Base-by-base conservation (phyloP, 2,888 invertebrate genomes). In the Argyresthia goedartella region DNA sequence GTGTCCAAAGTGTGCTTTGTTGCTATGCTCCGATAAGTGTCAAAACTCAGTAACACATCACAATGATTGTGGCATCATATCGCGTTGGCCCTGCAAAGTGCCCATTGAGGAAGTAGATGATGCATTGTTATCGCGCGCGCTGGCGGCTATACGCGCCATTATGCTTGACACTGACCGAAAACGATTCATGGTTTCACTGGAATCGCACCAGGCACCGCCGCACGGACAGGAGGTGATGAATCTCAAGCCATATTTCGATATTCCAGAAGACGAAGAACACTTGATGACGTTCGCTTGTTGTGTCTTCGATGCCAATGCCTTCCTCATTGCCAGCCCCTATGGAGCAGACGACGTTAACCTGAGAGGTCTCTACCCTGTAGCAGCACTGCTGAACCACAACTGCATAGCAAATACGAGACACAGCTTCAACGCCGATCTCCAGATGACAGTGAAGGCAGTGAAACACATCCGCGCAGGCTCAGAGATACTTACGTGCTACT, bases 341-440 rank as follows among this genome's bases (percentile, higher is more conserved):
- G 82, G 75, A 55, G 81, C 76, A 57, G 87, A 72, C 60, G 86
- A 81, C 62, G 77, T 81, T 62, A 88, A 87, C 62, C 69, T 88
- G 56, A 84, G 91, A 56, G 93, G 91, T 10, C 71, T 93, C 51
- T 93, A 90, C 75, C 91, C 92, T 16, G 81, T 92, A 53, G 88
- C 90, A 1, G 89, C 90, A 44, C 75, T 92, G 55, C 88, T 92
- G 76, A 93, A 93, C 75, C 93, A 93, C 67, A 86, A 79, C 53
- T 93, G 93, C 66, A 74, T 85, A 33, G 90, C 93, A 6, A 93
- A 93, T 66, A 90, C 91, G 0, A 86, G 88, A 49, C 89, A 91
- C 60, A 86, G 86, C 50, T 92, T 90, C 60, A 89, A 91, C 60
- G 67, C 65, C 0, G 72, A 89, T 43, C 81, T 85, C 51, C 79